A percentile compares a stretch with the other conserved stretches of the same genome.
Evolutionary conservation across 2,113 vertebrate genomes (phyloP).

Genomic region (Scortum barcoo): DNA sequence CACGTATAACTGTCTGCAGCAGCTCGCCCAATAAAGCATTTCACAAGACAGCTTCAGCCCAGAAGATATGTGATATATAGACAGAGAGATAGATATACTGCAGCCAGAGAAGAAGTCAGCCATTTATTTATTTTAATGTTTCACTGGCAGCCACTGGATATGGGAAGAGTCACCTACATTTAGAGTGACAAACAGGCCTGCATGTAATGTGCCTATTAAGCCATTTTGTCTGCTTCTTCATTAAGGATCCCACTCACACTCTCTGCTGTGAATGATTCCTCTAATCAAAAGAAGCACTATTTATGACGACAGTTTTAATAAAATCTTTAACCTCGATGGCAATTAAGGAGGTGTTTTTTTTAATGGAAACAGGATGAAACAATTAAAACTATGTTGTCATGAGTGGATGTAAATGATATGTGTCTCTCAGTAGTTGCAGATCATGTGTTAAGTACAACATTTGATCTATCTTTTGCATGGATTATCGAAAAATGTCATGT

Average conservation of each 20-base stretch:
- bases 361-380: conserved; percentile 13
- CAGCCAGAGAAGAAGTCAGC: conserved; percentile 37
- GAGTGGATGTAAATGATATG: conserved; percentile 8
- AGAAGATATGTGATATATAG: conserved; percentile 37
- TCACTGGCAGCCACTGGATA: conserved; percentile 30
- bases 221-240: conserved; percentile 54
- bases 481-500: too few species aligned
- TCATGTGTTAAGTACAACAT: not conserved
- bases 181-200: conserved; percentile 39
- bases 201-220: conserved; percentile 53
- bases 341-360: conserved; percentile 4
- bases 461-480: not conserved
- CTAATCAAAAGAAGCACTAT: conserved; percentile 55
- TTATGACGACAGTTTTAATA: conserved; percentile 54
- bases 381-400: conserved; percentile 12
- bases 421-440: conserved; percentile 14
- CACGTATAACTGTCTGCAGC: conserved; percentile 37
- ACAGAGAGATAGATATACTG: conserved; percentile 37
- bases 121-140: conserved; percentile 75
- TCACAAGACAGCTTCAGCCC: conserved; percentile 49
- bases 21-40: conserved; percentile 63
- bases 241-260: conserved; percentile 44
- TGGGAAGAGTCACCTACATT: conserved; percentile 32
- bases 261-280: not conserved
- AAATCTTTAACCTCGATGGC: conserved; percentile 58